Conservation (phyloP, 2,113 vertebrate species). For the Leptobrachium ailaonicum region DNA sequence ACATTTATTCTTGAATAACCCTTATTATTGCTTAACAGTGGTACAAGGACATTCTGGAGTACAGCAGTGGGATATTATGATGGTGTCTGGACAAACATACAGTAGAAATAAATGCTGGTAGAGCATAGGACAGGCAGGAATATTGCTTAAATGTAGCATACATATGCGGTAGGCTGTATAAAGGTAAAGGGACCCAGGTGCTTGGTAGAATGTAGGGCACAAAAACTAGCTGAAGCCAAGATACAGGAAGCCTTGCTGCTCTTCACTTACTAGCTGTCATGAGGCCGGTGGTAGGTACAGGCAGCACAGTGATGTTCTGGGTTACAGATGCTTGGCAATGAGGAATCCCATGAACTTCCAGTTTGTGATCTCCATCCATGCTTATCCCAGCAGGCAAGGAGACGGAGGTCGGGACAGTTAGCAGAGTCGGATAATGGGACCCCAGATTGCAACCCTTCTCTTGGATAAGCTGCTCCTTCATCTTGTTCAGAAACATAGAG, state of each 20-base stretch:
- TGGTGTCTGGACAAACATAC: too few species aligned
- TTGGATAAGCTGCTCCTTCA: slow-evolving; percentile 92
- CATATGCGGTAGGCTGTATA: too few species aligned
- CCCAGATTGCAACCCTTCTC: slow-evolving; percentile 86
- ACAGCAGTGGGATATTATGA: too few species aligned
- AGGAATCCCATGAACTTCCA: slow-evolving; percentile 75
- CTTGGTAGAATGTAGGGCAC: neutral
- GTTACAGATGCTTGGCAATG: slow-evolving; percentile 85
- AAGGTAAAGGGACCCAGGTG: too few species aligned
- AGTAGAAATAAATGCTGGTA: too few species aligned
- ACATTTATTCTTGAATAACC: too few species aligned
- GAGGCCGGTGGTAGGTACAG: slow-evolving; percentile 90
- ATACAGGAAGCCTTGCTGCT: neutral
- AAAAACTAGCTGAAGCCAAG: neutral
- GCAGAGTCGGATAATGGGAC: slow-evolving; percentile 90
- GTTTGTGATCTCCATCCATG: slow-evolving; percentile 72
- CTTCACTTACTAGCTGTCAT: slow-evolving; percentile 88
- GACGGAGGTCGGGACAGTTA: slow-evolving; percentile 88
- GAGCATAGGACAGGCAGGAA: too few species aligned
- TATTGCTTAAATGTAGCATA: too few species aligned
- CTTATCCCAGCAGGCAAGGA: slow-evolving; percentile 79
- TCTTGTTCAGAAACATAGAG: slow-evolving; percentile 96
- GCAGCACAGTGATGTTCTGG: slow-evolving; percentile 94
- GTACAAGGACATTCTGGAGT: too few species aligned
- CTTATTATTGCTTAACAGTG: too few species aligned